Percentiles rank a stretch among this genome's conserved stretches.
These are phyloP conservation scores for Ecdyonurus torrentis DNA, from an alignment of 2,888 invertebrate species.

Conservation along the genomic window DNA sequence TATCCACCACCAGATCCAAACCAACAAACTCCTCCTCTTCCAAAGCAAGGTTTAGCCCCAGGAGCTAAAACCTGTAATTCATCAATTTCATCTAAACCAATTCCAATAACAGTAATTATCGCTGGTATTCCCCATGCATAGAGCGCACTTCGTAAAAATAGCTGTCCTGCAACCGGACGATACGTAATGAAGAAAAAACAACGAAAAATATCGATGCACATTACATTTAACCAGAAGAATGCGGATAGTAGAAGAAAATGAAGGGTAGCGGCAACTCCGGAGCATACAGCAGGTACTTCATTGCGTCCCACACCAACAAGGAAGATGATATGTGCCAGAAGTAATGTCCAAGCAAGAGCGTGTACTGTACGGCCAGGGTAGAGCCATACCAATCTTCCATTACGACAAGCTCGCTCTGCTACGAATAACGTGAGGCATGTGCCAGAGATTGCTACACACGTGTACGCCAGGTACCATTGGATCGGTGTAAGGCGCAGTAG, in stretches of 20 bases:
- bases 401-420: background rate
- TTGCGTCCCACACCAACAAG: background rate
- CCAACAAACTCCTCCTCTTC: conserved; percentile 22
- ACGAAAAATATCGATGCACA: conserved; percentile 7
- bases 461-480: conserved; percentile 7
- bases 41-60: conserved; percentile 5
- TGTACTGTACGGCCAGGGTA: conserved; percentile 4
- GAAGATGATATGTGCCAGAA: conserved; percentile 7
- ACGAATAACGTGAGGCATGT: conserved; percentile 3
- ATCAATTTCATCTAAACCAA: background rate
- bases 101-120: background rate
- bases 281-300: conserved; percentile 4
- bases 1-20: conserved; percentile 22
- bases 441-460: background rate
- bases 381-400: background rate
- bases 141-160: background rate
- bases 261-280: background rate
- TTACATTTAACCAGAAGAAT: conserved; percentile 5
- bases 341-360: conserved; percentile 2
- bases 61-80: background rate
- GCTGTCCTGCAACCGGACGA: conserved; percentile 2
- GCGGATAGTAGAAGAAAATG: conserved; percentile 6
- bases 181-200: conserved; percentile 2
- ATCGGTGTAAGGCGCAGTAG: conserved; percentile 5
- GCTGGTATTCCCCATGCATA: conserved; percentile 6